Evolutionary conservation across 1,140 invertebrate genomes (phyloP).

Genomic region (Anoplolepis gracilipes): DNA sequence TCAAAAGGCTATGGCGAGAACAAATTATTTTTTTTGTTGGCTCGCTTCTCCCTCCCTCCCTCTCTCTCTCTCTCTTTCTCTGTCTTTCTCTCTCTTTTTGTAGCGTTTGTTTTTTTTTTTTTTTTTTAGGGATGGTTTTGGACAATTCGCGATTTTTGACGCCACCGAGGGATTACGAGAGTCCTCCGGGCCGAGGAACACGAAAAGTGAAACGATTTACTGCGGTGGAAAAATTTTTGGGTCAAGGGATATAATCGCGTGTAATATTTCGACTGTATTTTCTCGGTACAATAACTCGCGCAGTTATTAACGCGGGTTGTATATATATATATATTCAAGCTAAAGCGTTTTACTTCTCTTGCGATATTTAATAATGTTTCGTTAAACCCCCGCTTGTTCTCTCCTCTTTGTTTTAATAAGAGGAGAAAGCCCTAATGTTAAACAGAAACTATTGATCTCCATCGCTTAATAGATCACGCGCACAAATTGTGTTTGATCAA

Average conservation of each 20-base stretch:
- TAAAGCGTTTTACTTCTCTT: not conserved
- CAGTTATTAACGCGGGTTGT: not conserved
- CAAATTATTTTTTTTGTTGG: not conserved
- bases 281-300: not conserved
- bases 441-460: slow-evolving; percentile 28
- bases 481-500: slow-evolving; percentile 21
- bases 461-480: not conserved
- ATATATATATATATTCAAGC: not conserved
- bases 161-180: slow-evolving; percentile 4
- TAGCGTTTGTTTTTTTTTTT: not conserved
- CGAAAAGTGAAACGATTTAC: not conserved
- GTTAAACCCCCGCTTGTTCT: not conserved
- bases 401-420: slow-evolving; percentile 11
- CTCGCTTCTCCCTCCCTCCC: not conserved
- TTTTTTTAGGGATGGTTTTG: slow-evolving; percentile 7
- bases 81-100: not conserved
- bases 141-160: slow-evolving; percentile 10
- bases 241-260: not conserved
- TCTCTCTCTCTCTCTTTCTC: too few relatives aligned
- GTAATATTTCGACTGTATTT: not conserved
- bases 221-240: slow-evolving; percentile 7
- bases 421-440: slow-evolving; percentile 11
- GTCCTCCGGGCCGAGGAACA: not conserved
- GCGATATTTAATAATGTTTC: slow-evolving; percentile 10
- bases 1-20: slow-evolving; percentile 28